These are phyloP conservation scores for Heteropelma amictum DNA, from an alignment of 2,888 invertebrate genomes.

Conservation along the genomic window DNA sequence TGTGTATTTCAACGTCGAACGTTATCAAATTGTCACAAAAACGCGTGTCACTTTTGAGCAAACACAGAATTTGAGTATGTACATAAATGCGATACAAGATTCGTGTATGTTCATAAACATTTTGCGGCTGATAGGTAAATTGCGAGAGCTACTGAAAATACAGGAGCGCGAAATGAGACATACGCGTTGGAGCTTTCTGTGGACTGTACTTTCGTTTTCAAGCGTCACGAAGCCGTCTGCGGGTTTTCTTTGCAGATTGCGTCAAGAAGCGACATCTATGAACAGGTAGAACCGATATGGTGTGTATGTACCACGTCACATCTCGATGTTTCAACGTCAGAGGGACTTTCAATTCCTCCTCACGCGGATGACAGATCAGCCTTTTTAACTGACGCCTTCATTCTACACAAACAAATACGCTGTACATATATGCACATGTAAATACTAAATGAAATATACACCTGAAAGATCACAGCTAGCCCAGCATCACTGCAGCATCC, in stretches of 20 bases:
- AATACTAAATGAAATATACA: too few relatives aligned
- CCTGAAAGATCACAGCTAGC: conserved; percentile 35
- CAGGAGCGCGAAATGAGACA: conserved; percentile 40
- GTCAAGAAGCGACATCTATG: conserved; percentile 25
- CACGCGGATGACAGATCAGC: not conserved
- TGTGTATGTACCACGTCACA: conserved; percentile 20
- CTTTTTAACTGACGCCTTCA: not conserved
- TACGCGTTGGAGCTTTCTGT: conserved; percentile 44
- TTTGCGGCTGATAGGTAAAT: conserved; percentile 37
- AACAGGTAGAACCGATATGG: conserved; percentile 26
- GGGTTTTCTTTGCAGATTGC: conserved; percentile 2
- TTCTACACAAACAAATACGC: too few relatives aligned
- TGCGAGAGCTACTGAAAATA: conserved; percentile 45
- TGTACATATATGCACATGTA: not conserved
- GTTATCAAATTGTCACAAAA: too few relatives aligned
- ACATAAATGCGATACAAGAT: too few relatives aligned
- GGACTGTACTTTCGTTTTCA: not conserved
- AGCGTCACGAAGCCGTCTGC: conserved; percentile 42
- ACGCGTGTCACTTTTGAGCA: too few relatives aligned
- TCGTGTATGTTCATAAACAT: too few relatives aligned
- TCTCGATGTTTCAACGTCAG: not conserved
- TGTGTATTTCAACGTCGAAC: too few relatives aligned
- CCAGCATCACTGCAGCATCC: conserved; percentile 30
- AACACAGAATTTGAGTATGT: too few relatives aligned
- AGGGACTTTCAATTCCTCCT: not conserved